Evolutionary conservation across 1,140 invertebrate genomes (phyloP).

Genomic region (Penaeus japonicus): DNA sequence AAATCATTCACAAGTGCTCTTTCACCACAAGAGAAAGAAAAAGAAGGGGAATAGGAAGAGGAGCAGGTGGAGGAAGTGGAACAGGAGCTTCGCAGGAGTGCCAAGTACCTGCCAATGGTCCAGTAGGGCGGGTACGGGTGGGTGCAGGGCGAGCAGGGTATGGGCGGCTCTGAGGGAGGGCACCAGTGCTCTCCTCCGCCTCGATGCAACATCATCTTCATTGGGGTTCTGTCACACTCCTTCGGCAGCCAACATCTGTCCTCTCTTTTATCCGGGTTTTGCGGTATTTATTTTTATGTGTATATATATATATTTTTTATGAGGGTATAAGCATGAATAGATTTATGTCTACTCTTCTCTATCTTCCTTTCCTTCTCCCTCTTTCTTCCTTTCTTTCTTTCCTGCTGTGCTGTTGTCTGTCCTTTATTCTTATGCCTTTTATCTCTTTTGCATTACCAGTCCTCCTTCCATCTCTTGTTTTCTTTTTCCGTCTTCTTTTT

Average conservation of each 20-base stretch:
- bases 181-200: slow-evolving; percentile 44
- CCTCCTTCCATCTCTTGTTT: too few species aligned
- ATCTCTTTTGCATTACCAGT: too few species aligned
- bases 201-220: slow-evolving; percentile 38
- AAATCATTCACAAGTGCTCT: too few species aligned
- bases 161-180: slow-evolving; percentile 33
- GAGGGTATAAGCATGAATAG: too few species aligned
- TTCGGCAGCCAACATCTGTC: too few species aligned
- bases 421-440: too few species aligned
- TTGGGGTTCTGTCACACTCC: neutral
- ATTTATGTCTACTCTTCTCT: neutral
- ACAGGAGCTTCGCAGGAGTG: too few species aligned
- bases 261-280: neutral
- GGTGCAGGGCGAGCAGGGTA: slow-evolving; percentile 45
- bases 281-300: neutral
- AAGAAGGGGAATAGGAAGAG: neutral
- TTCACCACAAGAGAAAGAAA: neutral
- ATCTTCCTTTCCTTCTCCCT: neutral
- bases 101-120: slow-evolving; percentile 46
- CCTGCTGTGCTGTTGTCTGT: neutral
- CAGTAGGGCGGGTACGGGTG: slow-evolving; percentile 49
- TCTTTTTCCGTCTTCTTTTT: too few species aligned
- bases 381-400: neutral
- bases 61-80: neutral
- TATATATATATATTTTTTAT: neutral